Base-by-base conservation (phyloP, 2,113 vertebrate species). In the Pseudopodoces humilis region DNA sequence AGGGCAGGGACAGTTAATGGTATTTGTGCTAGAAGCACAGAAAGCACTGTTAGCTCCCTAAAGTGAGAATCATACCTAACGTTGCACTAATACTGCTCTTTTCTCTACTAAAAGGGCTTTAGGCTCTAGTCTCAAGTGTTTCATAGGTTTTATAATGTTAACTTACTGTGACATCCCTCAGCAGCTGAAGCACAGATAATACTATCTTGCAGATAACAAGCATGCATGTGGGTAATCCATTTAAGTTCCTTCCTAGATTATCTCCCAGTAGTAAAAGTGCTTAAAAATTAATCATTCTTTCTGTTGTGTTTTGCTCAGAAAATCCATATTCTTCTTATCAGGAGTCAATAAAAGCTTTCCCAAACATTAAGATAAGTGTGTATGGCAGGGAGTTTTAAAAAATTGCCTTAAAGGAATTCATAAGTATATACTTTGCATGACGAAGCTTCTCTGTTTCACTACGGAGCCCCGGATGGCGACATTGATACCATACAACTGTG, bases 231-330 rank as follows among this genome's bases (percentile, higher is more conserved):
- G 13, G 14, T 84, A 95, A 94, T 76, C 81, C 63, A 27, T 84
- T 95, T 91, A 92, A 84, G 25, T 56, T 84, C 56, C 72, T 91
- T 68, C n/a, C 37, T 56, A 30, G 76, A 65, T 88, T 88, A 83
- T 69, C 25, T 58, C 19, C 18, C 28, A 27, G 20, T 49, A 84
- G 62, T 59, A 85, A 74, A 89, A 28, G 3, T 69, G 33, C 41
- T 95, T 79, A 62, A 82, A 89, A 87, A 71, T 41, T 31, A 71
- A 82, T 58, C 22, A 58, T 50, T 52, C 4, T 76, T 79, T 83
- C 74, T 64, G 13, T 53, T 72, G 19, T 74, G 13, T 58, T 80
- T 92, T 94, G 14, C 46, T 92, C 1, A 24, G 47, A 91, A 83
- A 88, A 88, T 83, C 35, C 13, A 9, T 71, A 35, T 25, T 88